Evolutionary conservation across 2,113 vertebrate genomes (phyloP).

Genomic region (Salvelinus sp.): DNA sequence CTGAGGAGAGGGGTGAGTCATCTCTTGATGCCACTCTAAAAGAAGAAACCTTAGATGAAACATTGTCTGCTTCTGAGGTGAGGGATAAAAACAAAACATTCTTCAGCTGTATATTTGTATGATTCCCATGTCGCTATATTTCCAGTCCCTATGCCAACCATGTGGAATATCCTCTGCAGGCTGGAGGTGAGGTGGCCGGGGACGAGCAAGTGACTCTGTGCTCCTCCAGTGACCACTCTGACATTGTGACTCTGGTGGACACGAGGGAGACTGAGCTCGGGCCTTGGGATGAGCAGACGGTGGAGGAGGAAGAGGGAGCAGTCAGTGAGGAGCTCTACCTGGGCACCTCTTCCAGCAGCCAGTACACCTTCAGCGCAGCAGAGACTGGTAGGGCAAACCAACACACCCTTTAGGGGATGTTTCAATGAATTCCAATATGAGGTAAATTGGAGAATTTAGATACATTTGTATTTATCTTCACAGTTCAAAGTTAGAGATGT

Average conservation of each 20-base stretch:
- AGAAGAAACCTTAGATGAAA: constrained; percentile 61
- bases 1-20: constrained; percentile 43
- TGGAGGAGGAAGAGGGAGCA: constrained; percentile 47
- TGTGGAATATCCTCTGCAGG: constrained; percentile 51
- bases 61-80: constrained; percentile 72
- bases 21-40: constrained; percentile 58
- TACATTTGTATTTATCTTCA: neutral
- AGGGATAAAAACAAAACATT: neutral
- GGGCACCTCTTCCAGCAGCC: constrained; percentile 92
- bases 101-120: neutral
- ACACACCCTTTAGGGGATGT: neutral
- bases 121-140: neutral
- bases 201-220: constrained; percentile 76
- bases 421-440: too few relatives aligned
- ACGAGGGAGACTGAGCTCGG: constrained; percentile 73
- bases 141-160: neutral
- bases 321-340: constrained; percentile 78
- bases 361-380: constrained; percentile 86
- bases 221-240: constrained; percentile 89
- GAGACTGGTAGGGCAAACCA: constrained; percentile 80
- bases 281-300: constrained; percentile 69
- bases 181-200: constrained; percentile 43
- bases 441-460: neutral
- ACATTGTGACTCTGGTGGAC: constrained; percentile 89
- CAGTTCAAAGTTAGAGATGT: neutral